These are phyloP conservation scores for Lycia hirtaria DNA, from an alignment of 2,888 invertebrate genomes.

Conservation along the genomic window DNA sequence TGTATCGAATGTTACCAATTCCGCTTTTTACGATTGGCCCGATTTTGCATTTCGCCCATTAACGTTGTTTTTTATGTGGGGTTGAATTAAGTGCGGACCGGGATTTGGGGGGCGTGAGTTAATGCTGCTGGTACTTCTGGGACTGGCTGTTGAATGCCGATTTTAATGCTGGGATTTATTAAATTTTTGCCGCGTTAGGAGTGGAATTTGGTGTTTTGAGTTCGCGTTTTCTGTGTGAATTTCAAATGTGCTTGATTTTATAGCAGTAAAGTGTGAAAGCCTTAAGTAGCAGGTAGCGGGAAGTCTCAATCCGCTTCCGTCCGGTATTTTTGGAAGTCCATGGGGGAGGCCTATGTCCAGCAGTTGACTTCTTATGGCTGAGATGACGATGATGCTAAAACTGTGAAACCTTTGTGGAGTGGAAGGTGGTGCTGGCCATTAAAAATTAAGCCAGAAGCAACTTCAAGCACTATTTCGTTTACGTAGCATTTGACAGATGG, in stretches of 20 bases:
- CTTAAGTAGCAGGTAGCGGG: no score
- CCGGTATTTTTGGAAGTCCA: no score
- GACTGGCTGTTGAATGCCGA: constrained; percentile 17
- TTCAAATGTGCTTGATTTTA: neutral
- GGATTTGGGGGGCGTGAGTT: constrained; percentile 24
- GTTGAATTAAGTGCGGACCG: constrained; percentile 30
- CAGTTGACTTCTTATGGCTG: no score
- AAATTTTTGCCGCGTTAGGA: constrained; percentile 6
- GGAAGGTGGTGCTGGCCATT: no score
- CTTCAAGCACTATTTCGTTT: no score
- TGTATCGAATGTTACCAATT: constrained; percentile 59
- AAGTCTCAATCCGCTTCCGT: no score
- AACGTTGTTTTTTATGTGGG: constrained; percentile 32
- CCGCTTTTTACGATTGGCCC: constrained; percentile 52
- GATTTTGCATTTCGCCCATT: constrained; percentile 47
- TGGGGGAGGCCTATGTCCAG: no score
- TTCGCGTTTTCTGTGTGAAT: neutral
- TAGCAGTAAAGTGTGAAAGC: no score
- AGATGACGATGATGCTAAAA: no score
- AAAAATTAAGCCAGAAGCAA: no score
- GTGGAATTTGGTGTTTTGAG: neutral
- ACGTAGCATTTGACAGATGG: no score
- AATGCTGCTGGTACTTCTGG: constrained; percentile 22
- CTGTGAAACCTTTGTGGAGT: no score
- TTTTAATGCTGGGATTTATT: constrained; percentile 28